These are phyloP conservation scores for Mohoua ochrocephala DNA, from an alignment of 2,113 vertebrate genomes.

Conservation along the genomic window DNA sequence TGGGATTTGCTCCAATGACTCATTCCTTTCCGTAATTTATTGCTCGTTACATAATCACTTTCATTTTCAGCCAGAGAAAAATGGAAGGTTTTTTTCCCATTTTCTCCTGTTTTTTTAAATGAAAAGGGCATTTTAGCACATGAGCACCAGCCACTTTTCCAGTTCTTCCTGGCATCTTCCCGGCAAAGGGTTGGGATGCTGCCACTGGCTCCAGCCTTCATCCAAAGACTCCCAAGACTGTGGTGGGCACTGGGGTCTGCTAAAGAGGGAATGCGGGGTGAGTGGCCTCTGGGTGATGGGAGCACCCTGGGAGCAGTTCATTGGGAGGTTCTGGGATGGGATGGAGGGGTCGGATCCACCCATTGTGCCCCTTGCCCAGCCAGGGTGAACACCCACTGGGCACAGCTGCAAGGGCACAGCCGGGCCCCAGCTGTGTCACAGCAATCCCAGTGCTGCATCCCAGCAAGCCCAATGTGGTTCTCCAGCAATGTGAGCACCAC, in stretches of 20 bases:
- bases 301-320: neutral
- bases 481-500: neutral
- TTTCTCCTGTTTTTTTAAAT: neutral
- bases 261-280: neutral
- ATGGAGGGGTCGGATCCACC: rapidly evolving
- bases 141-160: neutral
- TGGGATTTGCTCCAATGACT: conserved; percentile 68
- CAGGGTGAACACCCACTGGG: neutral
- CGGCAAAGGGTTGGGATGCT: neutral
- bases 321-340: neutral
- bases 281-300: neutral
- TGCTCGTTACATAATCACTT: conserved; percentile 75
- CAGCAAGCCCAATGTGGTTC: rapidly evolving
- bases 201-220: rapidly evolving
- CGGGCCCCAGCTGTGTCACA: neutral
- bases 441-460: rapidly evolving
- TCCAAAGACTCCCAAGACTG: neutral
- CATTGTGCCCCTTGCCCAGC: neutral
- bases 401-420: neutral
- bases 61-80: conserved; percentile 65
- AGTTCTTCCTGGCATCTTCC: neutral
- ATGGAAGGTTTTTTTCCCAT: neutral
- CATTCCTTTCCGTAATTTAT: conserved; percentile 75
- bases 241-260: neutral
- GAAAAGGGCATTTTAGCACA: neutral